Conservation (phyloP, 1,140 invertebrate genomes). For the Drosophila kohkoa region DNA sequence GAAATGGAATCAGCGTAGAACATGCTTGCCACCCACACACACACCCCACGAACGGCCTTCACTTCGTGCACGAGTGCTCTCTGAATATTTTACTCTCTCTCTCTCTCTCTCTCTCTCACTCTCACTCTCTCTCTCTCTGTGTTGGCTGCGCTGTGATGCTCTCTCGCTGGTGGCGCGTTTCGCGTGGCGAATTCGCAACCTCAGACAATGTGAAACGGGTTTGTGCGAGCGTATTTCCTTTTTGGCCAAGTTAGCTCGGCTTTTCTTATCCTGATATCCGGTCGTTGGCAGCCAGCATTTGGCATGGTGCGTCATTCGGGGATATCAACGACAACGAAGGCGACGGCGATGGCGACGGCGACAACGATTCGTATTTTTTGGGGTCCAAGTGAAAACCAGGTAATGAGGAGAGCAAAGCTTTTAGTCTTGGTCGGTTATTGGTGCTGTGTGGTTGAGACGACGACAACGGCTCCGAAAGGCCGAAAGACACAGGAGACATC, state of each 20-base stretch:
- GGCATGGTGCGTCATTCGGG: slow-evolving; percentile 26
- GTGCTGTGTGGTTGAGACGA: slow-evolving; percentile 80
- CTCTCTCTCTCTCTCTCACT: slow-evolving; percentile 1
- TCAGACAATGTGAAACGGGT: slow-evolving; percentile 71
- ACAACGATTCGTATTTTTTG: slow-evolving; percentile 12
- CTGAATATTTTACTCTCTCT: slow-evolving; percentile 6
- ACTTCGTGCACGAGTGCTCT: slow-evolving; percentile 28
- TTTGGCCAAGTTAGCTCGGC: slow-evolving; percentile 53
- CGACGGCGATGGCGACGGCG: not conserved
- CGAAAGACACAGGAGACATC: slow-evolving; percentile 24
- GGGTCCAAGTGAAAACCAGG: slow-evolving; percentile 73
- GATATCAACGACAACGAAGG: too few relatives aligned
- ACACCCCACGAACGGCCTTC: slow-evolving; percentile 23
- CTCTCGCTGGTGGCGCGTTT: not conserved
- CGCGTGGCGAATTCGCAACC: slow-evolving; percentile 42
- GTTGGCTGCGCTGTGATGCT: slow-evolving; percentile 1
- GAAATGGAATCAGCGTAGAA: slow-evolving; percentile 45
- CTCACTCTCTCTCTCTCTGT: not conserved
- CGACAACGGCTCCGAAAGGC: slow-evolving; percentile 53
- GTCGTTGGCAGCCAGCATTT: slow-evolving; percentile 49
- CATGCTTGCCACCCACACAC: slow-evolving; percentile 12
- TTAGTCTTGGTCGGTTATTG: slow-evolving; percentile 82
- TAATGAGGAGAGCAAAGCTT: slow-evolving; percentile 82
- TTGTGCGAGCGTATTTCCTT: slow-evolving; percentile 58
- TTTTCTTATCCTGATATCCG: slow-evolving; percentile 69